phyloP scores from a whole-genome alignment of 2,113 vertebrate species.

The Bos indicus region DNA sequence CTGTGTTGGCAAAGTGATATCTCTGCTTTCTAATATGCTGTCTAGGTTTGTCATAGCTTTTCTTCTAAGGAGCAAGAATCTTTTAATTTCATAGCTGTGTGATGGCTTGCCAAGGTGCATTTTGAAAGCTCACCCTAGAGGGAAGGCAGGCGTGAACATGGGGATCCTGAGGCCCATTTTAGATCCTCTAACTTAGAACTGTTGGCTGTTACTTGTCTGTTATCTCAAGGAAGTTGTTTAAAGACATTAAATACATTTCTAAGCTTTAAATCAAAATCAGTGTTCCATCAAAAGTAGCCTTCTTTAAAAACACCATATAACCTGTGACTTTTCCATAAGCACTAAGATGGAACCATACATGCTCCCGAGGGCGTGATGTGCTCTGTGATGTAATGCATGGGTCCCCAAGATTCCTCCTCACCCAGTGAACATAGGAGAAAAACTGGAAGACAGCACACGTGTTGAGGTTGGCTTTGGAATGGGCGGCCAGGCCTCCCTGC shows the following conservation, averaged over 20 bases:
- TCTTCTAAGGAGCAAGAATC: background rate
- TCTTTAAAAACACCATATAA: background rate
- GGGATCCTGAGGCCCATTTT: background rate
- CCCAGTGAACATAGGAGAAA: background rate
- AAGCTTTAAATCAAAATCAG: background rate
- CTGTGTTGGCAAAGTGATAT: background rate
- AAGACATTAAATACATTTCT: background rate
- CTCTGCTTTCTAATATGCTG: background rate
- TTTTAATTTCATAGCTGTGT: background rate
- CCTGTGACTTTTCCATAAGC: background rate
- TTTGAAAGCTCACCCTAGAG: background rate
- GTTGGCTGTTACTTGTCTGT: background rate
- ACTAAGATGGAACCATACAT: accelerated
- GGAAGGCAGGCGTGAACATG: background rate
- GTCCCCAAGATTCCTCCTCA: background rate
- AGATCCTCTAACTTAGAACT: background rate
- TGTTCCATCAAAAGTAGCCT: background rate
- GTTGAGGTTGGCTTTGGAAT: background rate
- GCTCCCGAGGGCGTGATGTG: accelerated
- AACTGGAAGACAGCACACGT: too few species aligned
- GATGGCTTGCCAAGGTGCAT: background rate
- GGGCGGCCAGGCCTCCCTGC: accelerated
- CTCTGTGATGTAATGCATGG: accelerated
- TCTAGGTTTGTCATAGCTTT: background rate
- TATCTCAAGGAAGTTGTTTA: background rate